Percentiles rank a stretch among this genome's conserved stretches.
Conservation (phyloP, 2,888 invertebrate genomes). For the Alloscopus bannaensis region DNA sequence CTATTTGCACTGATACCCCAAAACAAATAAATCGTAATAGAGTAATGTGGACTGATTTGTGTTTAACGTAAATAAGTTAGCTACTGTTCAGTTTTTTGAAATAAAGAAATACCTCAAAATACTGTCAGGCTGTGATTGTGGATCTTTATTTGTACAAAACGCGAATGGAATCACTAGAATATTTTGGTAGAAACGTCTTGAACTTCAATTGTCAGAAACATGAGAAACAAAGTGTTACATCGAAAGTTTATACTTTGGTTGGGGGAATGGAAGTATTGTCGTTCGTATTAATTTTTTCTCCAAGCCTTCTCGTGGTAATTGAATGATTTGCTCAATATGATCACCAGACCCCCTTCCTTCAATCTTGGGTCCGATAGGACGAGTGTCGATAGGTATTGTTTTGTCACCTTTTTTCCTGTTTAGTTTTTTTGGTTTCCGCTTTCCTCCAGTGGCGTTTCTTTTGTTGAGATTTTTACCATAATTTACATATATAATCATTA, state of each 20-base stretch:
- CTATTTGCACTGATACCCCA: too few species aligned
- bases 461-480: too few species aligned
- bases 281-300: conserved; percentile 5
- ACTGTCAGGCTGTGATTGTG: neutral
- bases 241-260: conserved; percentile 15
- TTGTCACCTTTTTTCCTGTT: neutral
- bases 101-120: too few species aligned
- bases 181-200: too few species aligned
- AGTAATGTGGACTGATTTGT: too few species aligned
- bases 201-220: neutral
- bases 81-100: conserved; percentile 40
- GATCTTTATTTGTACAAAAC: too few species aligned
- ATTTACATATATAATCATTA: too few species aligned
- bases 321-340: too few species aligned
- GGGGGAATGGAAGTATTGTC: conserved; percentile 17
- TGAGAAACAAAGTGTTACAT: neutral
- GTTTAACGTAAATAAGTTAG: conserved; percentile 53
- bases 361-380: conserved; percentile 25
- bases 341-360: neutral
- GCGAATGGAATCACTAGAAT: too few species aligned
- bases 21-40: too few species aligned
- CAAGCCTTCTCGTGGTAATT: too few species aligned
- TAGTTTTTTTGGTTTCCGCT: neutral
- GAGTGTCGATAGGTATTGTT: neutral
- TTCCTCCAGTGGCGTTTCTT: neutral